Conservation (phyloP, 1,140 invertebrate genomes). For the Aethina tumida region DNA sequence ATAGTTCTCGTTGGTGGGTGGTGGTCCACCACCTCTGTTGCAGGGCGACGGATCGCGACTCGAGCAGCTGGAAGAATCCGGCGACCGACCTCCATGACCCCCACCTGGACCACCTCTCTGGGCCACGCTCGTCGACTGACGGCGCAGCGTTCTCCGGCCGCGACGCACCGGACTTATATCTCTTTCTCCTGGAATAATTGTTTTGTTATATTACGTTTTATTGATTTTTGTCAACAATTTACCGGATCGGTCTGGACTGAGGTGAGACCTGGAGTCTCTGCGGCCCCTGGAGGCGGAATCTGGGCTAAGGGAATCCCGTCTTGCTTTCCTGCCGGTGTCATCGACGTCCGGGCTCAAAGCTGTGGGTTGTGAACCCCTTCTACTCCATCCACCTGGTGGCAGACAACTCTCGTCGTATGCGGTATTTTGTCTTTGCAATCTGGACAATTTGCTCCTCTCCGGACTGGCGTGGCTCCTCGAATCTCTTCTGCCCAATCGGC, state of each 20-base stretch:
- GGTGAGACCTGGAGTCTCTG: slow-evolving; percentile 63
- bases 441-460: slow-evolving; percentile 56
- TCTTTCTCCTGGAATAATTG: slow-evolving; percentile 41
- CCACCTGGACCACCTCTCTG: slow-evolving; percentile 32
- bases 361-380: slow-evolving; percentile 64
- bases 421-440: slow-evolving; percentile 74
- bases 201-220: neutral
- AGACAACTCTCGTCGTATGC: slow-evolving; percentile 75
- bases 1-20: slow-evolving; percentile 39
- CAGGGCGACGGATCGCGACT: slow-evolving; percentile 62
- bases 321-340: slow-evolving; percentile 53
- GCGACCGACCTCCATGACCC: slow-evolving; percentile 44
- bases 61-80: slow-evolving; percentile 67
- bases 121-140: slow-evolving; percentile 71
- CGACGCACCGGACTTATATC: slow-evolving; percentile 60
- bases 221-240: neutral
- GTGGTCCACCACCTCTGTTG: slow-evolving; percentile 38
- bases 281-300: slow-evolving; percentile 68
- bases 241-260: slow-evolving; percentile 63
- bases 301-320: slow-evolving; percentile 75
- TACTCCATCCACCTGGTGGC: slow-evolving; percentile 51
- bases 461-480: slow-evolving; percentile 49
- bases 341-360: slow-evolving; percentile 67
- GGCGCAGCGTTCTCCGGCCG: slow-evolving; percentile 52
- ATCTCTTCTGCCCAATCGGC: slow-evolving; percentile 52